These are phyloP conservation scores for Steatocranus sp. DNA, from an alignment of 2,797 vertebrate species.

Conservation along the genomic window DNA sequence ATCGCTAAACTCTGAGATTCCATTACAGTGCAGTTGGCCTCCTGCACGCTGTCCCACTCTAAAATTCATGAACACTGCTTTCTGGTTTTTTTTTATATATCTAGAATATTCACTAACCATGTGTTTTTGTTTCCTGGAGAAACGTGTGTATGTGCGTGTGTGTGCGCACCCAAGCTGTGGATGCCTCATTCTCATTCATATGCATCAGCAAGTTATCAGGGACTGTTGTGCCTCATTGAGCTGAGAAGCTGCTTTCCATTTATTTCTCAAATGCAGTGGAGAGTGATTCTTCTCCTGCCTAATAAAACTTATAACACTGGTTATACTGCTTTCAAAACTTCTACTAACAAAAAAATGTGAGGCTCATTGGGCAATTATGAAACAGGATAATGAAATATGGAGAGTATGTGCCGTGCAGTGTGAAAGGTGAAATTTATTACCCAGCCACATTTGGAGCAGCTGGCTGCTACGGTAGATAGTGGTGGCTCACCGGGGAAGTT, in stretches of 20 bases:
- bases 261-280: constrained; percentile 56
- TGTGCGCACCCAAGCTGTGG: neutral
- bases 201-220: constrained; percentile 70
- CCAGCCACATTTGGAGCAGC: neutral
- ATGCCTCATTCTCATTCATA: constrained; percentile 59
- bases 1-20: constrained; percentile 9
- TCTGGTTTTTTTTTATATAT: neutral
- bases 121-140: constrained; percentile 40
- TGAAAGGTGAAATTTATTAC: constrained; percentile 21
- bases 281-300: constrained; percentile 36
- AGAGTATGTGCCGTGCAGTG: neutral
- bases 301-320: constrained; percentile 48
- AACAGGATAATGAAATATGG: constrained; percentile 18
- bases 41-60: neutral
- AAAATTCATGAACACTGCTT: constrained; percentile 20
- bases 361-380: constrained; percentile 13
- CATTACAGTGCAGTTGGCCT: constrained; percentile 30
- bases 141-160: neutral
- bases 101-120: constrained; percentile 41
- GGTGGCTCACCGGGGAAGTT: neutral
- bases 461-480: constrained; percentile 12
- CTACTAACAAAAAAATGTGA: neutral
- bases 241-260: constrained; percentile 61
- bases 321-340: constrained; percentile 31
- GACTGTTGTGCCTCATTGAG: constrained; percentile 67